A percentile compares a stretch with the other conserved stretches of the same genome.
These are phyloP conservation scores for Trichogramma evanescens DNA, from an alignment of 2,888 invertebrate genomes.

Conservation along the genomic window DNA sequence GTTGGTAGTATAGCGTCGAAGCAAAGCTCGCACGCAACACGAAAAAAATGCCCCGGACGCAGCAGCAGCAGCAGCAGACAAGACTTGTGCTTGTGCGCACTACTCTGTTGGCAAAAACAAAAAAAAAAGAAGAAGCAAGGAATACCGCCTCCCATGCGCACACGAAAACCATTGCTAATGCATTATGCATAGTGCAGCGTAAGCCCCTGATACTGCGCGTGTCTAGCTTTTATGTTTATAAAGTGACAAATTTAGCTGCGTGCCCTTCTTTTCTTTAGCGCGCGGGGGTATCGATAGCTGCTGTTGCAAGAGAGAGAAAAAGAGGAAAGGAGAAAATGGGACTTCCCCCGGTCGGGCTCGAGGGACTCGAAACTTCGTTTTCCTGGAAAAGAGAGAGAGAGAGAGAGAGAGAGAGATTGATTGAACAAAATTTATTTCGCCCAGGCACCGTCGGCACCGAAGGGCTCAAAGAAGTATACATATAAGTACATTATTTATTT, in stretches of 20 bases:
- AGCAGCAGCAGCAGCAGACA: not conserved
- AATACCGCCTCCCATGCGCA: not conserved
- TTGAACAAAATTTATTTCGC: too few species aligned
- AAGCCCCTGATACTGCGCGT: not conserved
- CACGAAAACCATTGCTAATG: constrained; percentile 11
- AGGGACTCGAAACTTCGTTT: too few species aligned
- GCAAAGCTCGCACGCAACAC: not conserved
- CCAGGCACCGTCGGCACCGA: too few species aligned
- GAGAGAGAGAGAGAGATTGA: too few species aligned
- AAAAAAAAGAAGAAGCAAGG: too few species aligned
- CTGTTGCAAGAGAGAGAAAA: not conserved
- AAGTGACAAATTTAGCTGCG: constrained; percentile 13
- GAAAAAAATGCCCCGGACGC: constrained; percentile 13
- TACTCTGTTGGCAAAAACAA: not conserved
- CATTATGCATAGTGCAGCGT: constrained; percentile 19
- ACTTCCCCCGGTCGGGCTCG: too few species aligned
- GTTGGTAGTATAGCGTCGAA: too few species aligned
- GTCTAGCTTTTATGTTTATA: not conserved
- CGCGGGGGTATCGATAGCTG: not conserved
- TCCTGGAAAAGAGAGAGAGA: too few species aligned
- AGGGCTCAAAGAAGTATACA: too few species aligned
- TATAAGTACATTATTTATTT: too few species aligned
- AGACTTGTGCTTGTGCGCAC: not conserved
- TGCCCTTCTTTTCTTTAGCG: not conserved
- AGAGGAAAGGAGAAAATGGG: too few species aligned